Evolutionary conservation across 2,113 vertebrate species (phyloP).

Genomic region (Colinus virginianus): DNA sequence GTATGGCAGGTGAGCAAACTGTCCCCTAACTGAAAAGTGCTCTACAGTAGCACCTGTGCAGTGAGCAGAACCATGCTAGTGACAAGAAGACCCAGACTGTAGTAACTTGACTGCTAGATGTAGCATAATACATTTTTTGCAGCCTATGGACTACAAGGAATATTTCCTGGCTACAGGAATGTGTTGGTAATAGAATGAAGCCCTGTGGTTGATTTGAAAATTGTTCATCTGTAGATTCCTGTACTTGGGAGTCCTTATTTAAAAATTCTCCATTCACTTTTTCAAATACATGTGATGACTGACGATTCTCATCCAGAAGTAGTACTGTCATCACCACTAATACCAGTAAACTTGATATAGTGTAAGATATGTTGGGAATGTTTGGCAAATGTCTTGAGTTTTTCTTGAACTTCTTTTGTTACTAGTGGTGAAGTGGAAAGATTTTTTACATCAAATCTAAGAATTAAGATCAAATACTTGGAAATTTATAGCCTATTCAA

Average conservation of each 20-base stretch:
- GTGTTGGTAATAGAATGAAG: neutral
- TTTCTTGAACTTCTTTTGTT: neutral
- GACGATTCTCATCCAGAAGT: neutral
- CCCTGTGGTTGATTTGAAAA: neutral
- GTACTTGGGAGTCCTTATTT: neutral
- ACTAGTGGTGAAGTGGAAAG: neutral
- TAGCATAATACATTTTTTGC: neutral
- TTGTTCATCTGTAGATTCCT: rapidly evolving
- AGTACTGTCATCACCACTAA: neutral
- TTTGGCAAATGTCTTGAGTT: neutral
- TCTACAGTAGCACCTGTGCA: rapidly evolving
- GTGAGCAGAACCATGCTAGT: rapidly evolving
- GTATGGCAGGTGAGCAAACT: neutral
- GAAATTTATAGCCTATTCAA: neutral
- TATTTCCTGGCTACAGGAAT: neutral
- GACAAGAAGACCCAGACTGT: neutral
- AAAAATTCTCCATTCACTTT: neutral
- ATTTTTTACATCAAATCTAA: neutral
- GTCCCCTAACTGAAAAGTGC: neutral
- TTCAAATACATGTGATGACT: neutral
- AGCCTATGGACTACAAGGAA: neutral
- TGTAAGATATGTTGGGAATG: neutral
- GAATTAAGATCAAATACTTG: neutral
- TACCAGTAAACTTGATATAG: neutral
- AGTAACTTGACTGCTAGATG: neutral